Percentiles rank a stretch among this genome's conserved stretches.
Conservation (phyloP, 2,888 invertebrate genomes). For the Loripinus fragilis region DNA sequence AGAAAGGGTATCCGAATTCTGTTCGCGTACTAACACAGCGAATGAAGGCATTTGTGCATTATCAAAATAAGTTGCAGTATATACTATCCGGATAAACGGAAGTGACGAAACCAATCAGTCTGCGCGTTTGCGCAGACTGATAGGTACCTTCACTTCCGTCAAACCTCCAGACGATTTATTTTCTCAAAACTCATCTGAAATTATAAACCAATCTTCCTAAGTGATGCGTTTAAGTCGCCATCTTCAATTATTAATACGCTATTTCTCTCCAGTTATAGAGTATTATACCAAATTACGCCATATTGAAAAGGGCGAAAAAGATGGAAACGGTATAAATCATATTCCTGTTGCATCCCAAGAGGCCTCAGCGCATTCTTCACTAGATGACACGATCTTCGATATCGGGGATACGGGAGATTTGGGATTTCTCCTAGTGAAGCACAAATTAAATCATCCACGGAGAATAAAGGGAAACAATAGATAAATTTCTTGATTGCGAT, state of each 20-base stretch:
- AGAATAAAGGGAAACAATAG: too few species aligned
- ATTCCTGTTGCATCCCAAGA: not conserved
- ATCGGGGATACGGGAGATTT: not conserved
- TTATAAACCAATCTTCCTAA: conserved; percentile 20
- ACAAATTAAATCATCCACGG: too few species aligned
- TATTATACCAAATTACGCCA: conserved; percentile 22
- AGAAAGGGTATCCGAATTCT: too few species aligned
- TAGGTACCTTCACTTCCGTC: too few species aligned
- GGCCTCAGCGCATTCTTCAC: not conserved
- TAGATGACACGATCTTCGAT: not conserved
- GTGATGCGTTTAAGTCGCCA: conserved; percentile 23
- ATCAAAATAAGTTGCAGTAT: too few species aligned
- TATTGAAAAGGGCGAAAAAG: conserved; percentile 21
- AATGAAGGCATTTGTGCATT: too few species aligned
- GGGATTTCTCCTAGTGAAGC: too few species aligned
- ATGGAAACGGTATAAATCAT: conserved; percentile 14
- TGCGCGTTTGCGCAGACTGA: not conserved
- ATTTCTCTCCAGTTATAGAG: not conserved
- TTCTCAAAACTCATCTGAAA: not conserved
- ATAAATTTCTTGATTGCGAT: too few species aligned
- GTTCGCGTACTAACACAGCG: too few species aligned
- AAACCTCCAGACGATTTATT: too few species aligned
- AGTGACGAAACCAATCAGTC: not conserved
- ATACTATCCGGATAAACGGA: too few species aligned
- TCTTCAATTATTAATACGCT: conserved; percentile 27